phyloP scores from a whole-genome alignment of 2,797 vertebrate species.

The Sciaenops ocellatus region DNA sequence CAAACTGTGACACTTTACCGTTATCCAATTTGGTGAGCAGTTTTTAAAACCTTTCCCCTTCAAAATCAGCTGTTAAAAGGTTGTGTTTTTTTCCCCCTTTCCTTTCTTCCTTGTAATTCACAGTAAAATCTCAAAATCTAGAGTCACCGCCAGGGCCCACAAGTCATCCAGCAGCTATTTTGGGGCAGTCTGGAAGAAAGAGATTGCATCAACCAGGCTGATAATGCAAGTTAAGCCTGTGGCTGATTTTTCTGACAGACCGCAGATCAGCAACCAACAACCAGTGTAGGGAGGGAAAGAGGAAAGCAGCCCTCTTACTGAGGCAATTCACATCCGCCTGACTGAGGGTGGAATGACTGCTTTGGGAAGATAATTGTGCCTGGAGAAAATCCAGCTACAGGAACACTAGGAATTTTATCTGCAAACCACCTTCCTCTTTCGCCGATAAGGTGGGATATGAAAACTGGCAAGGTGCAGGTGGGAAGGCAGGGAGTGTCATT shows the following conservation, averaged over 20 bases:
- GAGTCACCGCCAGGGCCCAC: conserved; percentile 48
- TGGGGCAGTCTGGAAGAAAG: conserved; percentile 63
- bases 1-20: no score
- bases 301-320: conserved; percentile 54
- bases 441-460: conserved; percentile 68
- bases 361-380: conserved; percentile 78
- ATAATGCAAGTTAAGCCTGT: conserved; percentile 74
- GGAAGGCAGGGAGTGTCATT: conserved; percentile 74
- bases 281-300: conserved; percentile 22
- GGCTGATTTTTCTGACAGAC: conserved; percentile 66
- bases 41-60: conserved; percentile 14
- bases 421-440: conserved; percentile 60
- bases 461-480: conserved; percentile 74
- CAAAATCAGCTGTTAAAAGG: conserved; percentile 14
- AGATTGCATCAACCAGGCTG: conserved; percentile 75
- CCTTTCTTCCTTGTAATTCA: conserved; percentile 40
- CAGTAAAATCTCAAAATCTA: conserved; percentile 64
- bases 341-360: conserved; percentile 73
- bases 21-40: background rate
- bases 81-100: background rate
- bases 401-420: conserved; percentile 75
- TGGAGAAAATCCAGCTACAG: conserved; percentile 69
- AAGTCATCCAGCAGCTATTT: conserved; percentile 63
- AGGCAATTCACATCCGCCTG: conserved; percentile 67
- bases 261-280: conserved; percentile 49